phyloP scores from a whole-genome alignment of 2,113 vertebrate species.

The Phylloscopus trochilus region DNA sequence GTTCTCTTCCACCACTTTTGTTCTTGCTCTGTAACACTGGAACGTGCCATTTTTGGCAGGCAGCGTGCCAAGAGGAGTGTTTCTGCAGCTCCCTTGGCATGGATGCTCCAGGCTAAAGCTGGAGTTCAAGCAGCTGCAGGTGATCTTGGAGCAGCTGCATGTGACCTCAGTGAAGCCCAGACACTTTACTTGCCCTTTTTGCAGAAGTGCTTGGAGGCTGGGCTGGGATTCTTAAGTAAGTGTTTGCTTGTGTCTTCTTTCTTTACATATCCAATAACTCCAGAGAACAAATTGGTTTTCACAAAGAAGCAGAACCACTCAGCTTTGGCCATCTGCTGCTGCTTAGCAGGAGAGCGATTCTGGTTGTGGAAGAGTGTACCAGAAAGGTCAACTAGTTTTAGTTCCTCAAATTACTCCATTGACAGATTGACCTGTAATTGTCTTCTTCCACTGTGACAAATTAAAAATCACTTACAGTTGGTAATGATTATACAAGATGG shows the following conservation, averaged over 20 bases:
- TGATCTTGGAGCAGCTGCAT: accelerated
- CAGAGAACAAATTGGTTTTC: conserved; percentile 2
- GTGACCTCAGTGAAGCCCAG: background rate
- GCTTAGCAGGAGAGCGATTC: background rate
- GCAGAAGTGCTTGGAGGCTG: background rate
- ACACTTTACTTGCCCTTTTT: background rate
- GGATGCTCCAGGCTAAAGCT: background rate
- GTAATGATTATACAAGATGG: background rate
- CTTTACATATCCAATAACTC: background rate
- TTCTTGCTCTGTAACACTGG: background rate
- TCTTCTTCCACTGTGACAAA: background rate
- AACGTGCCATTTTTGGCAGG: accelerated
- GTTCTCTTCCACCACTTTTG: accelerated
- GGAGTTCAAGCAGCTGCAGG: accelerated
- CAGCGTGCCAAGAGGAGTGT: accelerated
- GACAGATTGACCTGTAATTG: conserved; percentile 42
- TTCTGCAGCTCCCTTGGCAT: background rate
- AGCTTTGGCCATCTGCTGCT: conserved; percentile 39
- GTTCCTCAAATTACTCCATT: background rate
- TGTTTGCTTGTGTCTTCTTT: background rate
- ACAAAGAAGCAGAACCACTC: background rate
- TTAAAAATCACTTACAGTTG: conserved; percentile 26
- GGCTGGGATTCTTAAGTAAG: background rate
- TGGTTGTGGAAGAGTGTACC: background rate
- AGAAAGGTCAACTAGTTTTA: conserved; percentile 28